A percentile compares a stretch with the other conserved stretches of the same genome.
Conservation (phyloP, 2,113 vertebrate genomes). For the Proterorhinus semilunaris region DNA sequence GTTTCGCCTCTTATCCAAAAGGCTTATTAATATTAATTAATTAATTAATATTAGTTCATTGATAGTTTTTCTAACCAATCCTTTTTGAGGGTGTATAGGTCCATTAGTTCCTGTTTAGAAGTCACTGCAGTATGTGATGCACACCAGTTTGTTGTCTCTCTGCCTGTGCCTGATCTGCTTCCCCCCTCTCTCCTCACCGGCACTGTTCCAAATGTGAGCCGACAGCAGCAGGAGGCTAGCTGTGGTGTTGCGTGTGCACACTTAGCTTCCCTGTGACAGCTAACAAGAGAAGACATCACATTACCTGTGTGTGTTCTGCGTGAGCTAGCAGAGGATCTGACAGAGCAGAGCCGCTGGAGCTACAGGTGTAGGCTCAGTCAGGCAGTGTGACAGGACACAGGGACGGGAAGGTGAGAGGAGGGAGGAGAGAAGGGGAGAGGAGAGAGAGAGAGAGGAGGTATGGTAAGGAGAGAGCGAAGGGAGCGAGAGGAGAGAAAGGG, state of each 20-base stretch:
- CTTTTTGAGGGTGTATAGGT: too few relatives aligned
- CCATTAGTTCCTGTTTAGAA: too few relatives aligned
- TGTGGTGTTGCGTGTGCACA: slow-evolving; percentile 31
- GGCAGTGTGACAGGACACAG: slow-evolving; percentile 50
- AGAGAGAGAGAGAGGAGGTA: not conserved
- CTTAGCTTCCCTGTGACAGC: slow-evolving; percentile 35
- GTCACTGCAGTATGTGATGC: not conserved
- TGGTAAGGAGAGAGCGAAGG: not conserved
- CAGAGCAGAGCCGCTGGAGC: slow-evolving; percentile 33
- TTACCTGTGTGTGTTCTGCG: slow-evolving; percentile 18
- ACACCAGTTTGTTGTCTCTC: not conserved
- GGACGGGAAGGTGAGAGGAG: slow-evolving; percentile 19
- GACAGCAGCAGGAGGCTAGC: slow-evolving; percentile 55
- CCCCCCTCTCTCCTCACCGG: not conserved
- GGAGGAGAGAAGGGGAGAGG: not conserved
- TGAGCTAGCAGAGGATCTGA: slow-evolving; percentile 22
- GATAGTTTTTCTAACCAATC: too few relatives aligned
- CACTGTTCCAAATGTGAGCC: slow-evolving; percentile 30
- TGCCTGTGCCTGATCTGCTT: not conserved
- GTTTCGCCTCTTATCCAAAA: too few relatives aligned
- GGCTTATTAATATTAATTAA: too few relatives aligned
- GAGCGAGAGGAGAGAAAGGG: not conserved
- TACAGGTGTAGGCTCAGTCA: slow-evolving; percentile 62
- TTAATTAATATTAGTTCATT: too few relatives aligned
- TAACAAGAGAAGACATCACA: slow-evolving; percentile 64